Conservation (phyloP, 2,888 invertebrate species). For the Caenorhabditis angaria region DNA sequence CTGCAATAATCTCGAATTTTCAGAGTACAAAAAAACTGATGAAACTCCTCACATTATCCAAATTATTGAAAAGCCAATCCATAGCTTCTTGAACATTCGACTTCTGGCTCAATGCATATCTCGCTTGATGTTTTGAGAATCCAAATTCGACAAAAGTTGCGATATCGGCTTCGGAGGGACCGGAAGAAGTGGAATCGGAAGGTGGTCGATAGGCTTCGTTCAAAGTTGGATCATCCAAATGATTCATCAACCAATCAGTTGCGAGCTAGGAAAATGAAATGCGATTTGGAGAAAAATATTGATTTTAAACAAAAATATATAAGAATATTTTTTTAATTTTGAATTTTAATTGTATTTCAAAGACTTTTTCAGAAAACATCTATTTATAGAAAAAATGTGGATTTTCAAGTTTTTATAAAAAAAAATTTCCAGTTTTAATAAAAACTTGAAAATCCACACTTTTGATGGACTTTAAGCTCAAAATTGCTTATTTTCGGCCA, state of each 20-base stretch:
- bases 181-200: not conserved
- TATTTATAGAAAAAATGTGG: no score
- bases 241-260: conserved; percentile 47
- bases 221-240: conserved; percentile 41
- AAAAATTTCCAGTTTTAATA: no score
- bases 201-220: conserved; percentile 27
- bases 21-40: not conserved
- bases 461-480: no score
- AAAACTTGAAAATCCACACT: no score
- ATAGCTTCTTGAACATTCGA: conserved; percentile 53
- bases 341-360: no score
- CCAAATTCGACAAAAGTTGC: conserved; percentile 35
- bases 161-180: conserved; percentile 15
- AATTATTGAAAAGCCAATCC: conserved; percentile 62
- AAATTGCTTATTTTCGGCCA: no score
- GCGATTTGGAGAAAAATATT: not conserved
- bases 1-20: not conserved
- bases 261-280: conserved; percentile 18
- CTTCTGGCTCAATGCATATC: conserved; percentile 49
- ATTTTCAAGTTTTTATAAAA: no score
- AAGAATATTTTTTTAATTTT: not conserved
- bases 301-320: not conserved
- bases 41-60: conserved; percentile 40
- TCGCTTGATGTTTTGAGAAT: conserved; percentile 73
- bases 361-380: no score